Conservation (phyloP, 2,888 invertebrate species). For the Nemurella pictetii region DNA sequence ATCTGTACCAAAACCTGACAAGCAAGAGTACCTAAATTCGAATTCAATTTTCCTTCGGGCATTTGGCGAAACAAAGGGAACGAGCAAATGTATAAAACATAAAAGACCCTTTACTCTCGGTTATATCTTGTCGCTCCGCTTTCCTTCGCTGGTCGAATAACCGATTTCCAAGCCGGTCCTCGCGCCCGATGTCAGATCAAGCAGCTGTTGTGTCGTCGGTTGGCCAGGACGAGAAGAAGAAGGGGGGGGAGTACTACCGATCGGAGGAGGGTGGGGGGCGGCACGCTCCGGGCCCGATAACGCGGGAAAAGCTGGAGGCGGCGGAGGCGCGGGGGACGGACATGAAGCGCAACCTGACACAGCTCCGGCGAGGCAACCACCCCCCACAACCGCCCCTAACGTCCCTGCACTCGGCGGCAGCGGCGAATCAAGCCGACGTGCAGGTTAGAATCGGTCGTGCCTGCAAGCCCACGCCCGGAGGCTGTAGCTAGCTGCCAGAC, state of each 20-base stretch:
- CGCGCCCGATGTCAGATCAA: too few species aligned
- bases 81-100: too few species aligned
- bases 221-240: slow-evolving; percentile 48
- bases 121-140: too few species aligned
- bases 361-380: slow-evolving; percentile 54
- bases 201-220: too few species aligned
- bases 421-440: background rate
- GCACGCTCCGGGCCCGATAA: slow-evolving; percentile 62
- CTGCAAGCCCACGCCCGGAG: background rate
- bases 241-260: slow-evolving; percentile 44
- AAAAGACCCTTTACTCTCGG: too few species aligned
- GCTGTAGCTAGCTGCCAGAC: background rate
- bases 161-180: too few species aligned
- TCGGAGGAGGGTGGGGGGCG: slow-evolving; percentile 32
- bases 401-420: background rate
- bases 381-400: too few species aligned
- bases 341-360: slow-evolving; percentile 57
- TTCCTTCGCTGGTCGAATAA: too few species aligned
- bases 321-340: slow-evolving; percentile 54
- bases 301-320: slow-evolving; percentile 62
- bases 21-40: too few species aligned
- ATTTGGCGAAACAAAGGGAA: too few species aligned
- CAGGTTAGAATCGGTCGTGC: slow-evolving; percentile 26
- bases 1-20: too few species aligned
- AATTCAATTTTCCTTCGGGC: too few species aligned